Percentiles rank a stretch among this genome's conserved stretches.
Evolutionary conservation across 92 coral and sea anemone species (phyloP).

Genomic region (Parazoanthus swiftii): DNA sequence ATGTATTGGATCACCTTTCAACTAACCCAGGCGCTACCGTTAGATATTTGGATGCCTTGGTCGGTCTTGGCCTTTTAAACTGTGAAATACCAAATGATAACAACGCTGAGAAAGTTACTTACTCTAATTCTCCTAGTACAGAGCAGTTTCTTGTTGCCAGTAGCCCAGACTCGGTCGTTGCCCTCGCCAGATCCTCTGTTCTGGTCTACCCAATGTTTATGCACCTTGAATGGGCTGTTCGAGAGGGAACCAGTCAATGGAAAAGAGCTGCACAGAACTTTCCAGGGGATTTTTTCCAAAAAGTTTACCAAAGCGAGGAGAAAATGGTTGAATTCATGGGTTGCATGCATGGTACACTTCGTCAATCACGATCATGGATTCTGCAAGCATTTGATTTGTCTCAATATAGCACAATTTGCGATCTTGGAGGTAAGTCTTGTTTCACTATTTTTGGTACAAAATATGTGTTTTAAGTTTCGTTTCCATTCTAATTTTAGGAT

Average conservation of each 20-base stretch:
- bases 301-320: conserved; percentile 37
- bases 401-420: conserved; percentile 35
- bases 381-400: conserved; percentile 41
- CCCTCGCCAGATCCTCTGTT: conserved; percentile 14
- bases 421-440: conserved; percentile 42
- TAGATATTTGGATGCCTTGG: conserved; percentile 37
- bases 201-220: conserved; percentile 42
- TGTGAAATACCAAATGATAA: conserved; percentile 23
- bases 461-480: neutral
- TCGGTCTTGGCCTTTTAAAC: conserved; percentile 26
- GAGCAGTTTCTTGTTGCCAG: conserved; percentile 22
- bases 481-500: neutral
- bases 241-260: conserved; percentile 51
- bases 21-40: conserved; percentile 25
- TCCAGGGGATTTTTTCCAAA: conserved; percentile 44
- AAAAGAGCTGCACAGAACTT: conserved; percentile 21
- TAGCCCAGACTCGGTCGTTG: conserved; percentile 33
- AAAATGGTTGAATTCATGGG: conserved; percentile 36
- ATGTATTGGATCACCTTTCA: conserved; percentile 15
- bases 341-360: conserved; percentile 49
- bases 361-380: conserved; percentile 33
- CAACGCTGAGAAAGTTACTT: conserved; percentile 29
- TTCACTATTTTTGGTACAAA: neutral
- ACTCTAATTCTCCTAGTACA: conserved; percentile 22
- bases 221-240: conserved; percentile 44